Percentiles rank a stretch among this genome's conserved stretches.
Evolutionary conservation across 2,113 vertebrate species (phyloP).

Genomic region (Irena cyanogastra): DNA sequence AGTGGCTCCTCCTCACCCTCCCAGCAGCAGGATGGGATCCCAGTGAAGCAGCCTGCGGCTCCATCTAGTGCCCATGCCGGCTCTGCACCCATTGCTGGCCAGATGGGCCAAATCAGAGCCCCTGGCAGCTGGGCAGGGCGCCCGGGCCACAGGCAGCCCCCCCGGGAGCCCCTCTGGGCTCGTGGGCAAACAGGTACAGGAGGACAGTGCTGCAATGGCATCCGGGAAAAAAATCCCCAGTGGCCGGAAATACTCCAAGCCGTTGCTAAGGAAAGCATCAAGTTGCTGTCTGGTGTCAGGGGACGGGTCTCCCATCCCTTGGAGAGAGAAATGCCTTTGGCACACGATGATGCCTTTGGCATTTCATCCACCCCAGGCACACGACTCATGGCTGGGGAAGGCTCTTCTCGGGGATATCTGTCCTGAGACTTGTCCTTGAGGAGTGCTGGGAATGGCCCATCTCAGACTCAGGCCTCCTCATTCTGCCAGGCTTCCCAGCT

Average conservation of each 20-base stretch:
- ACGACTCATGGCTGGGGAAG: not conserved
- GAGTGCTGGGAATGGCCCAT: not conserved
- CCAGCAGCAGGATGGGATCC: not conserved
- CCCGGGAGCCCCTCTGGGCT: not conserved
- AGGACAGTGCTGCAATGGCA: not conserved
- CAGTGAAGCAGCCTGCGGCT: constrained; percentile 18
- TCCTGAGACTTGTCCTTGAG: not conserved
- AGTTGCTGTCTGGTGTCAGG: not conserved
- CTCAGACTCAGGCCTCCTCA: not conserved
- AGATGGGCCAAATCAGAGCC: not conserved
- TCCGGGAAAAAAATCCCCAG: not conserved
- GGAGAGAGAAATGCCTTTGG: not conserved
- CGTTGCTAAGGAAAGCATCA: not conserved
- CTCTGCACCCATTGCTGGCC: not conserved
- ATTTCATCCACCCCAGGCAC: accelerated
- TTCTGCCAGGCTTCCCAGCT: not conserved
- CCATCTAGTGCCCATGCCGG: constrained; percentile 7
- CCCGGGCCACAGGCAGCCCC: not conserved
- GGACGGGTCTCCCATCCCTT: accelerated
- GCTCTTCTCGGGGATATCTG: not conserved
- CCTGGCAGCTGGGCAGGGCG: not conserved
- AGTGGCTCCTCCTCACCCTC: not conserved
- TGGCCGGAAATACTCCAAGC: not conserved
- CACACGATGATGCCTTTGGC: not conserved
- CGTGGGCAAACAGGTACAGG: not conserved